A percentile compares a stretch with the other conserved stretches of the same genome.
These are phyloP conservation scores for Pipistrellus pygmaeus DNA, from an alignment of 2,797 vertebrate genomes.

Conservation along the genomic window DNA sequence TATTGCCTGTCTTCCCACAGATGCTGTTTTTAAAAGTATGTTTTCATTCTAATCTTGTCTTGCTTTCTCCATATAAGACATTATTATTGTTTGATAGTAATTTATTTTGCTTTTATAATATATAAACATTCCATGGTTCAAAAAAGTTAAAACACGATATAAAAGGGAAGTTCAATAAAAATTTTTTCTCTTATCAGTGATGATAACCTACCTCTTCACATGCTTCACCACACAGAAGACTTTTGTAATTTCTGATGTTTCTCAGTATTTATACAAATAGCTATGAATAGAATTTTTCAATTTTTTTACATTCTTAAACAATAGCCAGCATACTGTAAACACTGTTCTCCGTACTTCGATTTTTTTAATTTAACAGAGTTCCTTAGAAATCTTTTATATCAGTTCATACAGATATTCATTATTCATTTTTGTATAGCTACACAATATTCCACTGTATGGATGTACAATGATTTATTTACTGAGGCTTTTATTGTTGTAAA, in stretches of 20 bases:
- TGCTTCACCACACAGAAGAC: not conserved
- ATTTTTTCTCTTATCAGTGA: not conserved
- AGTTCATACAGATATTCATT: not conserved
- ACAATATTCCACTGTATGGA: slow-evolving; percentile 25
- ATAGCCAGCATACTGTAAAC: not conserved
- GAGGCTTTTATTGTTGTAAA: slow-evolving; percentile 12
- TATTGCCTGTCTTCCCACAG: not conserved
- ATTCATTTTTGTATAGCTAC: not conserved
- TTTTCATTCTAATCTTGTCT: slow-evolving; percentile 42
- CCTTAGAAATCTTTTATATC: slow-evolving; percentile 36
- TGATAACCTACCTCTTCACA: not conserved
- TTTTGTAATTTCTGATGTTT: slow-evolving; percentile 18
- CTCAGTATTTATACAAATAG: slow-evolving; percentile 4
- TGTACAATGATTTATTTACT: slow-evolving; percentile 44
- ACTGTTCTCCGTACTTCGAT: not conserved
- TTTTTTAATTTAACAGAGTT: slow-evolving; percentile 34
- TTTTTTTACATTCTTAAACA: not conserved
- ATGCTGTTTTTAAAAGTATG: not conserved
- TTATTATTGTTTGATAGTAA: slow-evolving; percentile 34
- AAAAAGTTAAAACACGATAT: slow-evolving; percentile 10
- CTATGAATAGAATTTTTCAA: not conserved
- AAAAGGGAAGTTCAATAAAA: not conserved
- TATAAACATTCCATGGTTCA: not conserved
- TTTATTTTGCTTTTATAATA: not conserved
- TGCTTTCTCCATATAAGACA: not conserved